phyloP scores from a whole-genome alignment of 2,113 vertebrate genomes.

The Strigops habroptila region DNA sequence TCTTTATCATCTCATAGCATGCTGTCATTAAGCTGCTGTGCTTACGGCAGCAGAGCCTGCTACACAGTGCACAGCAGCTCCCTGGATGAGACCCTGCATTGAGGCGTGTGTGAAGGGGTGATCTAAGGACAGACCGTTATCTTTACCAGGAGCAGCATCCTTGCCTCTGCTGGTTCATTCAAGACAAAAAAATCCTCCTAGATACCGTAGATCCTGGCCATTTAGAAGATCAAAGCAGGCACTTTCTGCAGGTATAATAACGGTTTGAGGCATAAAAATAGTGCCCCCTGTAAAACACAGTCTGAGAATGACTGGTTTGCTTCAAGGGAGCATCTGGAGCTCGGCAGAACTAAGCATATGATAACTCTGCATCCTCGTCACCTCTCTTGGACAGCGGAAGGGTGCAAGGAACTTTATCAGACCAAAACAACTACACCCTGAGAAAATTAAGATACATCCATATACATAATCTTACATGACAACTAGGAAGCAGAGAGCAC shows the following conservation, averaged over 20 bases:
- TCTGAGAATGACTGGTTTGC: not conserved
- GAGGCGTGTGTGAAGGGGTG: not conserved
- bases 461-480: not conserved
- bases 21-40: not conserved
- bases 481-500: not conserved
- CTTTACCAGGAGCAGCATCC: not conserved
- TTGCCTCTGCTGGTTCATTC: not conserved
- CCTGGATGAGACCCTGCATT: not conserved
- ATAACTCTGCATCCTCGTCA: not conserved
- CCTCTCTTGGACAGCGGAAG: not conserved
- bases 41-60: not conserved
- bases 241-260: not conserved
- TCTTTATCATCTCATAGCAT: not conserved
- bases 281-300: not conserved
- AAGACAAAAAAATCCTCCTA: not conserved
- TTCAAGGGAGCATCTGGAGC: not conserved
- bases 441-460: not conserved
- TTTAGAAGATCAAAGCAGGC: not conserved
- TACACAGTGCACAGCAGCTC: not conserved
- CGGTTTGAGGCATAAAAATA: not conserved
- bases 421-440: not conserved
- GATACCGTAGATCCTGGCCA: not conserved
- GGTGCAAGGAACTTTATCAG: slow-evolving; percentile 32
- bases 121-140: not conserved
- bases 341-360: not conserved